Base-by-base conservation (phyloP, 2,797 vertebrate species). In the Channa striata region DNA sequence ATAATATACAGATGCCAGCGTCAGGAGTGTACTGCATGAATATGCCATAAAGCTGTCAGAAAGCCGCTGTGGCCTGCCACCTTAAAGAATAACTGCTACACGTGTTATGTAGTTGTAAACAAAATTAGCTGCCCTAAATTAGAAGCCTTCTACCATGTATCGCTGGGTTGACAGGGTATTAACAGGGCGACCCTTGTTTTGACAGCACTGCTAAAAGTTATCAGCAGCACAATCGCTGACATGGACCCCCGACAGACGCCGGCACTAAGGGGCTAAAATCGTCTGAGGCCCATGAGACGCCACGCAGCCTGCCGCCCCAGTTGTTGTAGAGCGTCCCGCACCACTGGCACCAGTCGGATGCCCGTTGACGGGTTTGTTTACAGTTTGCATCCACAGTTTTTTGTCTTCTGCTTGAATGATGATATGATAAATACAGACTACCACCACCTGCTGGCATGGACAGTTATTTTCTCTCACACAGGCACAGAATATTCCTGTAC, bases 101-200 rank as follows among this genome's bases (percentile, higher is more conserved):
- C 0, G n/a, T 60, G 51, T 20, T 46, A 30, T 42, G 34, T 56
- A 56, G 40, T 34, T 66, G 56, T 49, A 71, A 68, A 81, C 51
- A 80, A 69, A 70, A 76, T 62, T 23, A 49, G 44, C 49, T 36
- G 59, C 20, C 37, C 34, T 46, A 25, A 74, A 51, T 19, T 69
- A 56, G 42, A 52, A 12, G 11, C 4, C 13, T 48, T 14, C 57
- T 67, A 47, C 49, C 72, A 10, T 42, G 56, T 46, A 49, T 74
- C 40, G 61, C 48, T 4, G 0, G 61, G 76, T 46, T 71, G 61
- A 83, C 68, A 57, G 63, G 52, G 52, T 78, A 59, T 63, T 74
- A 67, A 78, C 37, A 63, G 43, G n/a, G 9, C 4, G 2, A 14
- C 46, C 33, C 59, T 8, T 50, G 25, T 47, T 59, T 46, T 51